phyloP scores from a whole-genome alignment of 2,888 invertebrate species.

The Hoplodrina ambigua region DNA sequence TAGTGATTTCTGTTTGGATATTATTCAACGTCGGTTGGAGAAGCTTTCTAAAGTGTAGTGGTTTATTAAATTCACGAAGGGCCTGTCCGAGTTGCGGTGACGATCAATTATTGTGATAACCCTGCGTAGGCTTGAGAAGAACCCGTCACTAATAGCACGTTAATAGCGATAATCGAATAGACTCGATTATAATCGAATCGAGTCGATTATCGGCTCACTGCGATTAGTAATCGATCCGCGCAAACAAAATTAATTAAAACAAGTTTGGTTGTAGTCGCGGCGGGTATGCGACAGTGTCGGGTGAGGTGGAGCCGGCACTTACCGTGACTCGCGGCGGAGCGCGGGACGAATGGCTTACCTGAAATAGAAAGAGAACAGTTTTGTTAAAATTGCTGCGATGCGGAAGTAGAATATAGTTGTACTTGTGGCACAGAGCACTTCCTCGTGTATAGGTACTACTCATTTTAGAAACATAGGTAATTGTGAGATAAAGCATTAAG shows the following conservation, averaged over 20 bases:
- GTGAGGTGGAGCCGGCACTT: not conserved
- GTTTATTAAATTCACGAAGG: not conserved
- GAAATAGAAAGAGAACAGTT: slow-evolving; percentile 32
- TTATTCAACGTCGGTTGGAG: not conserved
- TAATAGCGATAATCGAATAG: slow-evolving; percentile 61
- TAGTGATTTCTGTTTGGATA: not conserved
- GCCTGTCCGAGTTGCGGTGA: not conserved
- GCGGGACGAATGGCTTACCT: slow-evolving; percentile 38
- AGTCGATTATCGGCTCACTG: slow-evolving; percentile 56
- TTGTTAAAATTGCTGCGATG: slow-evolving; percentile 10
- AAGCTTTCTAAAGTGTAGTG: slow-evolving; percentile 1
- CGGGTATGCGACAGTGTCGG: slow-evolving; percentile 6
- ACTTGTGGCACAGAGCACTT: too few species aligned
- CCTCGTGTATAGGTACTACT: too few species aligned
- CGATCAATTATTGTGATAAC: slow-evolving; percentile 21
- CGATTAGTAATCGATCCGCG: slow-evolving; percentile 51
- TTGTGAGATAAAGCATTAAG: too few species aligned
- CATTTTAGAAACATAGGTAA: too few species aligned
- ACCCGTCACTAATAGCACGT: slow-evolving; percentile 42
- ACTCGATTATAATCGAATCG: slow-evolving; percentile 51
- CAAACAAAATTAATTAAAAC: slow-evolving; percentile 56
- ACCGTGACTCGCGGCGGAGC: not conserved
- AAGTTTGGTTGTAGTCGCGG: slow-evolving; percentile 19
- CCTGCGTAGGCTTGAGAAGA: slow-evolving; percentile 27
- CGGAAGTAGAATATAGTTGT: not conserved